Conservation (phyloP, 2,113 vertebrate species). For the Hemiprocne comata region DNA sequence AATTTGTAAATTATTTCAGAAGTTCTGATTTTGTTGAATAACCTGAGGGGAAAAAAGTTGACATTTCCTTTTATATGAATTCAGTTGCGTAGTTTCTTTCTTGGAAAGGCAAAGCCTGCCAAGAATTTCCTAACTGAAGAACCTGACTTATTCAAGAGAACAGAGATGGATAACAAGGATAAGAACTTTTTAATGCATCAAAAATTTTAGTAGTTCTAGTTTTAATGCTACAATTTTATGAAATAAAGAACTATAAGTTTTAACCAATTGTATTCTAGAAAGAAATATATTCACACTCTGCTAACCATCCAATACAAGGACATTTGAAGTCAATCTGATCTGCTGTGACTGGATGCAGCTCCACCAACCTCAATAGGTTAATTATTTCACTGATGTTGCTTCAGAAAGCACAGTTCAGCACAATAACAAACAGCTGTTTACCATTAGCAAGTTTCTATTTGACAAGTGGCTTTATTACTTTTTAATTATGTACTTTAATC, state of each 20-base stretch:
- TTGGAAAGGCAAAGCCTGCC: background rate
- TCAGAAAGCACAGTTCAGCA: background rate
- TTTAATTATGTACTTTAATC: conserved; percentile 33
- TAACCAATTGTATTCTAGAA: background rate
- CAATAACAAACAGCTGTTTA: conserved; percentile 22
- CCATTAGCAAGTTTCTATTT: conserved; percentile 4
- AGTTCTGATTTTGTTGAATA: conserved; percentile 20
- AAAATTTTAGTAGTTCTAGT: background rate
- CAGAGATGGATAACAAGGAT: background rate
- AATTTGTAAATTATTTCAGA: background rate
- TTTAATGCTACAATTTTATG: background rate
- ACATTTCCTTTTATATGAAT: conserved; percentile 22
- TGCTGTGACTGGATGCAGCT: background rate
- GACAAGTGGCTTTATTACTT: conserved; percentile 17
- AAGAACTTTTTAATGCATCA: background rate
- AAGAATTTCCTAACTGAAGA: background rate
- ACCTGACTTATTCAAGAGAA: background rate
- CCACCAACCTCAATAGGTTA: background rate
- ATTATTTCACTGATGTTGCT: background rate
- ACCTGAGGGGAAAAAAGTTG: background rate
- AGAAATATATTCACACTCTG: background rate
- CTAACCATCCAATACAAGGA: background rate
- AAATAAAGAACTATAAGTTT: background rate
- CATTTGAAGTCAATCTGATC: background rate
- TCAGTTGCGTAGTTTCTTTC: background rate